These are phyloP conservation scores for Eubucco bourcierii DNA, from an alignment of 2,113 vertebrate species.

Conservation along the genomic window DNA sequence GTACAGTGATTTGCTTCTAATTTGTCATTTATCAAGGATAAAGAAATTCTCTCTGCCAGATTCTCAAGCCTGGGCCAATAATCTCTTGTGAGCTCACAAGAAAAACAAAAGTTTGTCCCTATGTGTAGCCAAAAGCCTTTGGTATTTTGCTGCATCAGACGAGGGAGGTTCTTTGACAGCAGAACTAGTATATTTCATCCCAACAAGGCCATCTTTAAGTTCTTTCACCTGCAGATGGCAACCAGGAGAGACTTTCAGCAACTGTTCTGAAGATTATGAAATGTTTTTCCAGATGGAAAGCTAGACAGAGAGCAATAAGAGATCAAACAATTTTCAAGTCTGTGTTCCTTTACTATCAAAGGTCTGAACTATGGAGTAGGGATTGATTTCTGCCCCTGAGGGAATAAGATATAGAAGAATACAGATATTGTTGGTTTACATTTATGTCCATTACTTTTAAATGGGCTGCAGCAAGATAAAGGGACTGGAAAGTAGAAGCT, in stretches of 20 bases:
- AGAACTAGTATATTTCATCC: background rate
- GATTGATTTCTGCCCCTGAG: background rate
- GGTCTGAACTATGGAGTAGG: conserved; percentile 7
- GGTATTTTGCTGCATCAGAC: background rate
- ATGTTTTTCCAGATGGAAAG: conserved; percentile 34
- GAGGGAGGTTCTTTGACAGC: background rate
- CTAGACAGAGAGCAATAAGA: conserved; percentile 28
- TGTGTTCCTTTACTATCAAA: background rate
- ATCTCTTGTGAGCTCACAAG: conserved; percentile 2
- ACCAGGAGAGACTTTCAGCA: background rate
- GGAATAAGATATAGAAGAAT: background rate
- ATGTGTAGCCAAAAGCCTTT: background rate
- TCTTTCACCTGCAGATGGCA: conserved; percentile 9
- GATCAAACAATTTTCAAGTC: background rate
- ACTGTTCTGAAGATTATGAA: conserved; percentile 42
- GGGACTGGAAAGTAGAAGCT: background rate
- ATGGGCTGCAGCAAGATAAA: background rate
- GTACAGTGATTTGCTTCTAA: conserved; percentile 43
- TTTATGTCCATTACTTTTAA: background rate
- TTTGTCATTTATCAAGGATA: conserved; percentile 50
- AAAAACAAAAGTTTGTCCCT: conserved; percentile 38
- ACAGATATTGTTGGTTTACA: background rate
- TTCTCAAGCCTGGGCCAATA: conserved; percentile 18
- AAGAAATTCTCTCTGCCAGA: conserved; percentile 23
- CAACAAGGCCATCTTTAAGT: background rate